Evolutionary conservation across 2,113 vertebrate genomes (phyloP).

Genomic region (Orycteropus afer): DNA sequence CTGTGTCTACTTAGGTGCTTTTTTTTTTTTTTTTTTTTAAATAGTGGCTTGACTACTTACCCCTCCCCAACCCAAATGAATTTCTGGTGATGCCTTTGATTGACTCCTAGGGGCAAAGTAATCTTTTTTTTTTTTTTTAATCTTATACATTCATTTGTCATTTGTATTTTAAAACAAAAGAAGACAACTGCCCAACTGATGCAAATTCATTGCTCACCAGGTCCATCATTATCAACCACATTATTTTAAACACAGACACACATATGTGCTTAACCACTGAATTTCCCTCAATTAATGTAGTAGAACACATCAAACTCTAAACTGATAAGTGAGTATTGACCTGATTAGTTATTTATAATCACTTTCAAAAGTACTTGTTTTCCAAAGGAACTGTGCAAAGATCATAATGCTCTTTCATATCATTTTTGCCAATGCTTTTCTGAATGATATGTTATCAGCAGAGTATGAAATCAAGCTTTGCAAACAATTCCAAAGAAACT

Average conservation of each 20-base stretch:
- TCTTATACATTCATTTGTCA: not conserved
- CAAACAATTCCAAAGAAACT: constrained; percentile 29
- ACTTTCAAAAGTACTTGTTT: constrained; percentile 53
- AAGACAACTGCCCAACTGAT: not conserved
- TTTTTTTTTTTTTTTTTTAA: not conserved
- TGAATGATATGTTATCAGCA: constrained; percentile 31
- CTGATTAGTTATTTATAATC: constrained; percentile 48
- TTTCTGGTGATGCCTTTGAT: not conserved
- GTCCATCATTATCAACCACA: not conserved
- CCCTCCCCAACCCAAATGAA: not conserved
- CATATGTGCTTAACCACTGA: not conserved
- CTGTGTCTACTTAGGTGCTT: not conserved
- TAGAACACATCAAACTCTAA: not conserved
- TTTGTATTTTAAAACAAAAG: not conserved
- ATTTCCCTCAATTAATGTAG: not conserved
- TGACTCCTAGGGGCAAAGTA: not conserved
- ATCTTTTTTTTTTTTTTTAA: not conserved
- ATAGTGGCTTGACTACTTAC: not conserved
- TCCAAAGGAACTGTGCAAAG: constrained; percentile 2
- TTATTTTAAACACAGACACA: not conserved
- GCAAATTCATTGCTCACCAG: not conserved
- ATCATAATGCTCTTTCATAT: constrained; percentile 7
- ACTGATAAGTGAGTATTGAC: not conserved
- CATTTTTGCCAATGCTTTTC: constrained; percentile 16
- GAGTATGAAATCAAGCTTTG: constrained; percentile 29